Conservation (phyloP, 2,797 vertebrate species). For the Poeciliopsis turneri region DNA sequence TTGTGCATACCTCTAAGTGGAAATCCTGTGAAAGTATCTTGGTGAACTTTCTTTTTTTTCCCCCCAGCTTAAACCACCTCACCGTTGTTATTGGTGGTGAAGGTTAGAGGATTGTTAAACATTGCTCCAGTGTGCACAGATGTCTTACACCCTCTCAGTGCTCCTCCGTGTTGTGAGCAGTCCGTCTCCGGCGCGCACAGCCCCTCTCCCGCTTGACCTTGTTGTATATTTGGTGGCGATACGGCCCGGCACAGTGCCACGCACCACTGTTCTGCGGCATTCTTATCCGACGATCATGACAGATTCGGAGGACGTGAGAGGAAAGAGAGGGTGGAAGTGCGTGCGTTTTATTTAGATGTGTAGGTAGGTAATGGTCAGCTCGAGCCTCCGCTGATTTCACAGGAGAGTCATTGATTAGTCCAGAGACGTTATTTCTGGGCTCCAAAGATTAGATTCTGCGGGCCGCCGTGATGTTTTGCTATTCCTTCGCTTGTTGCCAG, state of each 20-base stretch:
- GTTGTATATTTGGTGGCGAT: slow-evolving; percentile 43
- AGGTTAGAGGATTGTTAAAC: neutral
- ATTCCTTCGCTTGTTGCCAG: slow-evolving; percentile 66
- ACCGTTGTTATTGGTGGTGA: neutral
- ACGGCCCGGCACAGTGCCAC: slow-evolving; percentile 48
- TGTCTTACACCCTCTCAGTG: neutral
- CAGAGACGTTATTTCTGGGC: slow-evolving; percentile 70
- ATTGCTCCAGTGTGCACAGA: slow-evolving; percentile 46
- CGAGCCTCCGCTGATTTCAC: slow-evolving; percentile 34
- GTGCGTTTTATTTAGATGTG: neutral
- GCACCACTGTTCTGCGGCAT: slow-evolving; percentile 54
- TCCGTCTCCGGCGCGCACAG: slow-evolving; percentile 6
- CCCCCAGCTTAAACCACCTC: neutral
- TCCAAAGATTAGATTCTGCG: slow-evolving; percentile 70
- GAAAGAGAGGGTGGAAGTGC: neutral
- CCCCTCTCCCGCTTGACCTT: slow-evolving; percentile 29
- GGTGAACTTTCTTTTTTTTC: neutral
- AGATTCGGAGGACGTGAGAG: slow-evolving; percentile 40
- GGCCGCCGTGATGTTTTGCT: slow-evolving; percentile 68
- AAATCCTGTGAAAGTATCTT: neutral
- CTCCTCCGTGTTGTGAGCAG: neutral
- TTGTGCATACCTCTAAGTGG: neutral
- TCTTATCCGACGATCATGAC: slow-evolving; percentile 65
- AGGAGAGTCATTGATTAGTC: slow-evolving; percentile 40
- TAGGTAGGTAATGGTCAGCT: slow-evolving; percentile 18